phyloP scores from a whole-genome alignment of 2,888 invertebrate species.

The Conchocele bisecta region DNA sequence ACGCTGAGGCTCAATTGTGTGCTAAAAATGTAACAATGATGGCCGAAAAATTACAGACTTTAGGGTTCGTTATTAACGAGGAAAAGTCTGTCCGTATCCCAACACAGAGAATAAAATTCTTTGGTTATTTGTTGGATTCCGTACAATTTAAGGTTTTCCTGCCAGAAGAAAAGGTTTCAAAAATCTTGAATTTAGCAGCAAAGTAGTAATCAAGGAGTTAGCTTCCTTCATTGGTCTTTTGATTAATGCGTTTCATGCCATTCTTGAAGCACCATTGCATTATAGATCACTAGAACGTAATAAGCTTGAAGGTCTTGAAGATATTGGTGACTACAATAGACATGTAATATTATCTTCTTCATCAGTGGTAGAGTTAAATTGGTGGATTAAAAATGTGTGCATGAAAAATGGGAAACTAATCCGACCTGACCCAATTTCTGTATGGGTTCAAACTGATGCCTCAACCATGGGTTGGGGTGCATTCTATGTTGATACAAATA shows the following conservation, averaged over 20 bases:
- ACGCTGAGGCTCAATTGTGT: too few species aligned
- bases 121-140: constrained; percentile 36
- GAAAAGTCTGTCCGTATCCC: constrained; percentile 32
- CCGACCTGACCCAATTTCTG: constrained; percentile 11
- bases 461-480: constrained; percentile 29
- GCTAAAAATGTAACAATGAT: constrained; percentile 14
- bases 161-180: constrained; percentile 32
- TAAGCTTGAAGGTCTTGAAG: constrained; percentile 23
- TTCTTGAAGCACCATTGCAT: constrained; percentile 40
- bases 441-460: constrained; percentile 32
- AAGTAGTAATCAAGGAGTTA: constrained; percentile 15
- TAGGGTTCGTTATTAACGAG: constrained; percentile 34
- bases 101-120: constrained; percentile 30
- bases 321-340: constrained; percentile 9
- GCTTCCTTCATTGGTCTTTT: constrained; percentile 30
- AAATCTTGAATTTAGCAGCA: constrained; percentile 19
- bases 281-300: constrained; percentile 30
- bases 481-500: not conserved
- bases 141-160: constrained; percentile 36
- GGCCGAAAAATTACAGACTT: constrained; percentile 16
- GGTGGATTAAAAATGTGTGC: constrained; percentile 23
- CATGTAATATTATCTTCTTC: not conserved
- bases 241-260: constrained; percentile 15
- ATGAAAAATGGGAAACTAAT: constrained; percentile 33
- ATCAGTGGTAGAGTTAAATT: not conserved